phyloP scores from a whole-genome alignment of 2,113 vertebrate species.

The Istiophorus platypterus region DNA sequence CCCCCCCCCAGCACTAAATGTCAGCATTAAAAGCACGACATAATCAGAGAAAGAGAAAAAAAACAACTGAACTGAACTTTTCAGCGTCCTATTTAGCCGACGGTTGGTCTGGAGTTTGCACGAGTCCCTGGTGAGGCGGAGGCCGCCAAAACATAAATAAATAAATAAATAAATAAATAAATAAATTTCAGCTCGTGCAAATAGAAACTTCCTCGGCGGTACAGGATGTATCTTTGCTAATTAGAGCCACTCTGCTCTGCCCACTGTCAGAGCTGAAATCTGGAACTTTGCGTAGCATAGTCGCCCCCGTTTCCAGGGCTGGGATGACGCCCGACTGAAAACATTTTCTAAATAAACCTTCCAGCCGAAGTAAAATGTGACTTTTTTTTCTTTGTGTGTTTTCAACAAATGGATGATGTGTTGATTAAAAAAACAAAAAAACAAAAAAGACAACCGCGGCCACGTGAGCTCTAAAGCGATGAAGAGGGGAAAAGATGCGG shows the following conservation, averaged over 20 bases:
- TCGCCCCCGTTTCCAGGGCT: neutral
- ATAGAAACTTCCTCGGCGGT: constrained; percentile 20
- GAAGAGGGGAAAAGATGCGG: neutral
- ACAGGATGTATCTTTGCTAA: neutral
- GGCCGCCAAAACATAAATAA: constrained; percentile 64
- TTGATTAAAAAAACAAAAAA: constrained; percentile 36
- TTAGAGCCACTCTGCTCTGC: neutral
- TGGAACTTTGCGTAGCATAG: neutral
- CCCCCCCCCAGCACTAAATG: too few relatives aligned
- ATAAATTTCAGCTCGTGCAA: constrained; percentile 48
- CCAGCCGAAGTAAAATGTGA: constrained; percentile 48
- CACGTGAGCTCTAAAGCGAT: neutral
- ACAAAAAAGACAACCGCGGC: too few relatives aligned
- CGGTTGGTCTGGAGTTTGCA: constrained; percentile 67
- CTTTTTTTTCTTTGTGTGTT: constrained; percentile 61
- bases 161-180: too few relatives aligned
- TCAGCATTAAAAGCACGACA: neutral
- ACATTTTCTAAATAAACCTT: constrained; percentile 46
- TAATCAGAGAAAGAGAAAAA: too few relatives aligned
- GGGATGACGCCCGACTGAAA: neutral
- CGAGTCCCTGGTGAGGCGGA: constrained; percentile 54
- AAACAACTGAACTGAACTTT: too few relatives aligned
- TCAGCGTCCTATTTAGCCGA: constrained; percentile 45
- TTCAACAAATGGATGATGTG: constrained; percentile 51
- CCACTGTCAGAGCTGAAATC: neutral